Percentiles rank a stretch among this genome's conserved stretches.
Conservation (phyloP, 1,140 invertebrate genomes). For the Leucophenga varia region DNA sequence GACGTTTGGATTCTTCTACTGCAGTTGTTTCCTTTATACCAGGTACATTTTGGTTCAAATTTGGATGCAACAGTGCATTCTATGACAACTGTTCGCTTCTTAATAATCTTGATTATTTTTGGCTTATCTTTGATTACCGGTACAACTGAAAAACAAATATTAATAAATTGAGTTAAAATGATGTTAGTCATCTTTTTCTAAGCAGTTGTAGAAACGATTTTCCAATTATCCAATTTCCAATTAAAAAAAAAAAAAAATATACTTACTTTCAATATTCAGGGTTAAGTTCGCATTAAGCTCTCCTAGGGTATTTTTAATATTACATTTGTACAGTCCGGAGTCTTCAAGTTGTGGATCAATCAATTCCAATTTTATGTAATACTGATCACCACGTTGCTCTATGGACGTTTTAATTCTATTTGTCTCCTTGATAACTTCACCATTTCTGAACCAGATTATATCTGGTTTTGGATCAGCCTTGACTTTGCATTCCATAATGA, state of each 20-base stretch:
- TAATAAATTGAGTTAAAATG: slow-evolving; percentile 2
- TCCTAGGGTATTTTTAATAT: slow-evolving; percentile 93
- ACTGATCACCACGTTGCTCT: slow-evolving; percentile 75
- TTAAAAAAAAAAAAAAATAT: neutral
- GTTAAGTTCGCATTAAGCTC: slow-evolving; percentile 96
- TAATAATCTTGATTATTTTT: slow-evolving; percentile 84
- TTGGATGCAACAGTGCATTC: slow-evolving; percentile 87
- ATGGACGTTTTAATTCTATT: slow-evolving; percentile 77
- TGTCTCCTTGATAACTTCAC: slow-evolving; percentile 74
- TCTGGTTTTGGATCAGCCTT: slow-evolving; percentile 91
- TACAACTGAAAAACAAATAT: slow-evolving; percentile 69
- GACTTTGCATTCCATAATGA: slow-evolving; percentile 97
- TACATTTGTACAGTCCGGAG: slow-evolving; percentile 97
- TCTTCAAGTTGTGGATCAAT: slow-evolving; percentile 92
- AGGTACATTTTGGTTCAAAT: slow-evolving; percentile 83
- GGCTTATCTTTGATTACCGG: slow-evolving; percentile 92
- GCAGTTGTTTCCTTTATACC: slow-evolving; percentile 83
- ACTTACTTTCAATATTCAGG: slow-evolving; percentile 95
- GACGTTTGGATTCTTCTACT: slow-evolving; percentile 68
- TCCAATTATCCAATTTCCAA: too few species aligned
- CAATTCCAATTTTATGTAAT: slow-evolving; percentile 87
- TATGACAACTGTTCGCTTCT: slow-evolving; percentile 86
- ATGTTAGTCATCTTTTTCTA: too few species aligned
- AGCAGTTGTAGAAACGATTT: too few species aligned
- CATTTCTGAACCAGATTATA: slow-evolving; percentile 90